Evolutionary conservation across 1,140 invertebrate genomes (phyloP).

Genomic region (Saccostrea cuccullata): DNA sequence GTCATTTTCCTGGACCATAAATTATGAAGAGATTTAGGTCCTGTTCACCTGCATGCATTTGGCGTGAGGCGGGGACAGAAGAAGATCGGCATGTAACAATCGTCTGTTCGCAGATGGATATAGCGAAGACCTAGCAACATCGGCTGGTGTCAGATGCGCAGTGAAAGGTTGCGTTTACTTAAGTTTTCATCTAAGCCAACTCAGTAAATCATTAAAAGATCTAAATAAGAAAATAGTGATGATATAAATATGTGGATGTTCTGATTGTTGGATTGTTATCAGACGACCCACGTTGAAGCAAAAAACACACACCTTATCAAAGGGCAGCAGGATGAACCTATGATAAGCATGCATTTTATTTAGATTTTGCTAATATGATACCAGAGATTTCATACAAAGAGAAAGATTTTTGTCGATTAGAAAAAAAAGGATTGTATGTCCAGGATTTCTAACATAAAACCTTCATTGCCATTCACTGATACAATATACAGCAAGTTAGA

Average conservation of each 20-base stretch:
- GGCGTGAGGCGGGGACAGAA: neutral
- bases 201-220: neutral
- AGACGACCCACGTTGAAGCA: neutral
- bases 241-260: neutral
- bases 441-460: no score
- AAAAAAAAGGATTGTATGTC: no score
- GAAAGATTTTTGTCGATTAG: no score
- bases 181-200: conserved; percentile 28
- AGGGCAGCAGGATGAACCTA: neutral
- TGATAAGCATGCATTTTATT: neutral
- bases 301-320: neutral
- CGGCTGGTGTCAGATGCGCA: conserved; percentile 9
- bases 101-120: neutral
- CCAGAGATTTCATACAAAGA: neutral
- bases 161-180: neutral
- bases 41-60: conserved; percentile 20
- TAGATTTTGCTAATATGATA: neutral
- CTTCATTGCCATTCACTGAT: no score
- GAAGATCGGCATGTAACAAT: neutral
- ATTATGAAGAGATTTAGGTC: neutral
- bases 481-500: no score
- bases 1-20: conserved; percentile 27
- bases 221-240: neutral
- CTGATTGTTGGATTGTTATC: neutral
- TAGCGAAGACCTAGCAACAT: neutral